Percentiles rank a stretch among this genome's conserved stretches.
Conservation (phyloP, 2,888 invertebrate species). For the Leptothorax acervorum region DNA sequence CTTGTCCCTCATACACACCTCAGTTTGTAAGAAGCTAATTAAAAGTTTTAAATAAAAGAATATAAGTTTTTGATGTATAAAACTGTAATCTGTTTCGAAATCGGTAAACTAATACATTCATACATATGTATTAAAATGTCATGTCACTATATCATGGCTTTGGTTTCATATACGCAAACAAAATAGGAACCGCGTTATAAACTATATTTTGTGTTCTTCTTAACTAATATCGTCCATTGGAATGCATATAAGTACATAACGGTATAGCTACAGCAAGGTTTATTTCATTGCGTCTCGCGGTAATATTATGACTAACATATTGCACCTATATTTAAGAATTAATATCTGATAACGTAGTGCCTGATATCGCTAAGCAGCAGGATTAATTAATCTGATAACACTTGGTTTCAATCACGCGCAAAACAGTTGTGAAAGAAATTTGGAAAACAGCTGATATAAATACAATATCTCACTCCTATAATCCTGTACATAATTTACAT, state of each 20-base stretch:
- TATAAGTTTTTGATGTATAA: neutral
- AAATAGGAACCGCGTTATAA: neutral
- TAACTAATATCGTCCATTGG: neutral
- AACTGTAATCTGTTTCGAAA: neutral
- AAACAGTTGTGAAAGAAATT: neutral
- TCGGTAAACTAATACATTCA: neutral
- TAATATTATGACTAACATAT: neutral
- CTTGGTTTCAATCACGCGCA: neutral
- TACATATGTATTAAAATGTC: conserved; percentile 1
- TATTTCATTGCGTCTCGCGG: neutral
- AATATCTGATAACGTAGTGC: neutral
- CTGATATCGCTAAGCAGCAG: neutral
- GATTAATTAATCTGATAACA: conserved; percentile 1
- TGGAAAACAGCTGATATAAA: neutral
- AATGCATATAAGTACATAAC: neutral
- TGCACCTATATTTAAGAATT: conserved; percentile 3
- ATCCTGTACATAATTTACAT: neutral
- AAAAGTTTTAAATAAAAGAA: neutral
- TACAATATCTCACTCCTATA: neutral
- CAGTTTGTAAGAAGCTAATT: neutral
- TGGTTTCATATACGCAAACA: neutral
- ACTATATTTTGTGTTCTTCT: neutral
- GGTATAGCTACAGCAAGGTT: neutral
- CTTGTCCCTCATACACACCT: neutral
- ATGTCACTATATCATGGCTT: conserved; percentile 9